These are phyloP conservation scores for Amiota minor DNA, from an alignment of 2,888 invertebrate species.

Conservation along the genomic window DNA sequence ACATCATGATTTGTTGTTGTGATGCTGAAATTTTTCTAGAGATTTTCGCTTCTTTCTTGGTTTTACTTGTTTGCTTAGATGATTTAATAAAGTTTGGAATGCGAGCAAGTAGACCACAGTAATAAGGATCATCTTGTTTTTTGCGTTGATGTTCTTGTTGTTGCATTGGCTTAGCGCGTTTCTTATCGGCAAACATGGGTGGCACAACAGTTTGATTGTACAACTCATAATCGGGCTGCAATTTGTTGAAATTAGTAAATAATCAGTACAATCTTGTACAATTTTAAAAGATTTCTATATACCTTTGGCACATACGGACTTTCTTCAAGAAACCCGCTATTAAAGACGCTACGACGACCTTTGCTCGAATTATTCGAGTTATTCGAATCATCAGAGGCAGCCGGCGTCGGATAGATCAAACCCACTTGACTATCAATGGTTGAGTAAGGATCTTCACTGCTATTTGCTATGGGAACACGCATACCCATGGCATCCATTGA, in stretches of 20 bases:
- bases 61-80: slow-evolving; percentile 59
- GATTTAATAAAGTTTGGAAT: slow-evolving; percentile 81
- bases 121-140: slow-evolving; percentile 80
- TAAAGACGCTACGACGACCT: slow-evolving; percentile 66
- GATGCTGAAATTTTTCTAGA: slow-evolving; percentile 72
- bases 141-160: slow-evolving; percentile 58
- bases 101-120: slow-evolving; percentile 80
- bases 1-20: slow-evolving; percentile 56
- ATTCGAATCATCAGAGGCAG: slow-evolving; percentile 66
- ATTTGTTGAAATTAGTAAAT: background rate
- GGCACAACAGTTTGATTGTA: slow-evolving; percentile 58
- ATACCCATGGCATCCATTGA: slow-evolving; percentile 65
- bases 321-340: slow-evolving; percentile 66
- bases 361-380: slow-evolving; percentile 66
- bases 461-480: slow-evolving; percentile 61
- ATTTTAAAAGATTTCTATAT: slow-evolving; percentile 19
- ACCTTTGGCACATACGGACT: slow-evolving; percentile 72
- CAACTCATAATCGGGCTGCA: slow-evolving; percentile 71
- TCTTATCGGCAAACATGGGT: slow-evolving; percentile 59
- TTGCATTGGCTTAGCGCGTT: slow-evolving; percentile 41
- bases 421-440: slow-evolving; percentile 73
- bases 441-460: slow-evolving; percentile 72
- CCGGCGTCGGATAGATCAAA: slow-evolving; percentile 69
- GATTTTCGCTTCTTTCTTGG: slow-evolving; percentile 68
- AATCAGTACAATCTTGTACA: background rate